These are phyloP conservation scores for Rotaria sp. DNA, from an alignment of 2,888 invertebrate genomes.

Conservation along the genomic window DNA sequence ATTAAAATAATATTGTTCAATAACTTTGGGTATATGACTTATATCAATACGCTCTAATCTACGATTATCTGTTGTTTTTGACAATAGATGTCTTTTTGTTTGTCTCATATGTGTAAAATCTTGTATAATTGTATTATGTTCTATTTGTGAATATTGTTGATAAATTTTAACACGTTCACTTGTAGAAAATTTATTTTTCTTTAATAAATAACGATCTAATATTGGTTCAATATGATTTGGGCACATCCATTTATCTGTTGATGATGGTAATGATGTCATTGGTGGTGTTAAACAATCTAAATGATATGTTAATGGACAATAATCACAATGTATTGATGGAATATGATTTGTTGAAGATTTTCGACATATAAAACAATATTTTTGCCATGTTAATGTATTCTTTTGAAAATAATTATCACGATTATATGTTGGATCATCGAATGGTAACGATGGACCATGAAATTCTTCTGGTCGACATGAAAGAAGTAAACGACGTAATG, in stretches of 20 bases:
- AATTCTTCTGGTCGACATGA: slow-evolving; percentile 13
- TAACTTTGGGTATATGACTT: slow-evolving; percentile 23
- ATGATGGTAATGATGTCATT: slow-evolving; percentile 69
- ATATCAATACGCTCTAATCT: neutral
- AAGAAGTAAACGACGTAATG: neutral
- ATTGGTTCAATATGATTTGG: slow-evolving; percentile 88
- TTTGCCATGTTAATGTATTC: neutral
- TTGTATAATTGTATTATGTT: slow-evolving; percentile 23
- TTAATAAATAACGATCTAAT: slow-evolving; percentile 55
- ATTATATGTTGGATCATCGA: neutral
- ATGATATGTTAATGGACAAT: slow-evolving; percentile 80
- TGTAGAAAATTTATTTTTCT: neutral
- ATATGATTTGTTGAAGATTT: neutral
- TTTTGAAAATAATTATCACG: neutral
- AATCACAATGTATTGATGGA: slow-evolving; percentile 67
- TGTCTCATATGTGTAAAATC: slow-evolving; percentile 2
- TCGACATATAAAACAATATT: slow-evolving; percentile 25
- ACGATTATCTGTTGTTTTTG: neutral
- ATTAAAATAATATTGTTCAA: neutral
- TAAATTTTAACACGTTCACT: slow-evolving; percentile 11
- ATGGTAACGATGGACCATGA: neutral
- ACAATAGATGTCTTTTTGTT: neutral
- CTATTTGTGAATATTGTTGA: neutral
- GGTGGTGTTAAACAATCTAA: slow-evolving; percentile 90
- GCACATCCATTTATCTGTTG: slow-evolving; percentile 86